Evolutionary conservation across 2,113 vertebrate genomes (phyloP).

Genomic region (Takifugu bimaculatus): DNA sequence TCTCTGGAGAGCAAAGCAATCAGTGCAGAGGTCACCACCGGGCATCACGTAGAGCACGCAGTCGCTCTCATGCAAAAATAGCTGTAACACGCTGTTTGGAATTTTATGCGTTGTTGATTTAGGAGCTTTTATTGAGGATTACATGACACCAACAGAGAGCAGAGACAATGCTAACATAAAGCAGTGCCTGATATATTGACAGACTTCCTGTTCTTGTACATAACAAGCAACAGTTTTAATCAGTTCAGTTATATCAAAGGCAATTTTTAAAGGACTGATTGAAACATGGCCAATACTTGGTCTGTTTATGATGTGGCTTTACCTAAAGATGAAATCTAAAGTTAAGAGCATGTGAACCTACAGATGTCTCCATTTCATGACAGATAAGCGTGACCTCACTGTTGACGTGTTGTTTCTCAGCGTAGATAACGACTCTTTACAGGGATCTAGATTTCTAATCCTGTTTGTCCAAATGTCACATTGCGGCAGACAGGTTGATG

Average conservation of each 20-base stretch:
- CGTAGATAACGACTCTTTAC: slow-evolving; percentile 31
- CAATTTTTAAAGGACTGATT: slow-evolving; percentile 11
- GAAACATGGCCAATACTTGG: neutral
- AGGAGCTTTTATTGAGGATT: too few species aligned
- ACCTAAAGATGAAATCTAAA: neutral
- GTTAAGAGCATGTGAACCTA: slow-evolving; percentile 5
- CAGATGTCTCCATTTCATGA: slow-evolving; percentile 7
- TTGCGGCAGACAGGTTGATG: slow-evolving; percentile 40
- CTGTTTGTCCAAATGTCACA: slow-evolving; percentile 47
- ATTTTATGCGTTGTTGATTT: too few species aligned
- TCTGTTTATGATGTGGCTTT: neutral
- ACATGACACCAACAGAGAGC: too few species aligned
- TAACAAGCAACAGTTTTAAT: neutral
- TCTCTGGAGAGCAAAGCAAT: slow-evolving; percentile 55
- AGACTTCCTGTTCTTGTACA: slow-evolving; percentile 4
- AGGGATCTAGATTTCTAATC: slow-evolving; percentile 62
- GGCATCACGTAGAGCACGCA: slow-evolving; percentile 10
- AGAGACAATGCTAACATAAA: too few species aligned
- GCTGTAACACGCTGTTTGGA: too few species aligned
- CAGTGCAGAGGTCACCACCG: slow-evolving; percentile 42
- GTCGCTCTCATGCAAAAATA: neutral
- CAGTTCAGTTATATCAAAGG: slow-evolving; percentile 5
- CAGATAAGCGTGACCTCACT: slow-evolving; percentile 14
- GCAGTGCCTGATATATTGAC: neutral
- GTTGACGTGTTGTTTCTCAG: slow-evolving; percentile 9